Percentiles rank a stretch among this genome's conserved stretches.
phyloP scores from a whole-genome alignment of 2,113 vertebrate genomes.

The Polypterus bichir region DNA sequence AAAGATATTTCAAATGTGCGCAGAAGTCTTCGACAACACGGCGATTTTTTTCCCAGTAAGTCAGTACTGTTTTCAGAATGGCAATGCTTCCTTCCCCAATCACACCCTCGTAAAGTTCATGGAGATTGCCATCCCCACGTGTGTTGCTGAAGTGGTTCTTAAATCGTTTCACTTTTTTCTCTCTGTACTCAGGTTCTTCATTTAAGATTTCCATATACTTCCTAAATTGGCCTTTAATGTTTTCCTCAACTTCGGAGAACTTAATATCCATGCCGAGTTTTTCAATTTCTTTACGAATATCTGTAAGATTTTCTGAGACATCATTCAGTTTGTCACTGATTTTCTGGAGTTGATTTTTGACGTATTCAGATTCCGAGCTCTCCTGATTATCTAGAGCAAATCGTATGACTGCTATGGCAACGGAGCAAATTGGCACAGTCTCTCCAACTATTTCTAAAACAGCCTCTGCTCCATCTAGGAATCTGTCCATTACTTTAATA shows the following conservation, averaged over 20 bases:
- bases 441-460: background rate
- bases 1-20: slow-evolving; percentile 54
- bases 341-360: slow-evolving; percentile 43
- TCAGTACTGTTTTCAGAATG: slow-evolving; percentile 42
- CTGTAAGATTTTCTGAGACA: slow-evolving; percentile 43
- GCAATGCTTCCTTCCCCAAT: slow-evolving; percentile 42
- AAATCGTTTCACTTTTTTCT: slow-evolving; percentile 57
- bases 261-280: slow-evolving; percentile 49
- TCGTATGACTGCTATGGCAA: background rate
- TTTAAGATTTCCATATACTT: slow-evolving; percentile 59
- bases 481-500: no score
- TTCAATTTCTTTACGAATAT: slow-evolving; percentile 43
- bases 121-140: slow-evolving; percentile 43
- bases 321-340: slow-evolving; percentile 49
- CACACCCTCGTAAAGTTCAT: slow-evolving; percentile 48
- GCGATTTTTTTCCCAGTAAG: slow-evolving; percentile 38
- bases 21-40: slow-evolving; percentile 57
- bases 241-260: slow-evolving; percentile 50
- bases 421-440: background rate
- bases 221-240: slow-evolving; percentile 58
- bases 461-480: no score
- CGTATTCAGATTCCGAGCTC: slow-evolving; percentile 44
- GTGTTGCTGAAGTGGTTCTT: slow-evolving; percentile 52
- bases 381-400: slow-evolving; percentile 34
- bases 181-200: slow-evolving; percentile 45